Conservation (phyloP, 2,113 vertebrate genomes). For the Neogale vison region DNA sequence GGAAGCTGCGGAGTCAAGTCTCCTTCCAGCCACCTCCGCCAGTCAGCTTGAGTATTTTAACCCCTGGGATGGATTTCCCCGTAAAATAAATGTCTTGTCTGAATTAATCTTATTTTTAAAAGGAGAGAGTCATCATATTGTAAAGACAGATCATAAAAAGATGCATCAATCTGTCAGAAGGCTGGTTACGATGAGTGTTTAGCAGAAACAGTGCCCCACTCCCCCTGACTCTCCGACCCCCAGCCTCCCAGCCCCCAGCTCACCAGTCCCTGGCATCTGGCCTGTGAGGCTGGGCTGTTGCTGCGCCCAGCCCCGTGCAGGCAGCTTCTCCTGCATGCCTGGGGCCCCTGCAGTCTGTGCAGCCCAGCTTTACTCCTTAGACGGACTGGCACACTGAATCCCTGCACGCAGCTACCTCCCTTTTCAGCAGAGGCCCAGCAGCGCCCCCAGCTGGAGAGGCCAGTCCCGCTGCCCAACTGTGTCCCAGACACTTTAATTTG, state of each 20-base stretch:
- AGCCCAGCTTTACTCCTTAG: neutral
- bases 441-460: neutral
- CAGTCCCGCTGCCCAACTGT: neutral
- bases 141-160: slow-evolving; percentile 63
- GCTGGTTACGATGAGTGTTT: neutral
- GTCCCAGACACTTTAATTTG: neutral
- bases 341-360: neutral
- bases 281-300: neutral
- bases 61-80: slow-evolving; percentile 11
- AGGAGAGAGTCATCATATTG: slow-evolving; percentile 49
- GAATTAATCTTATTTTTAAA: slow-evolving; percentile 71
- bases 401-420: no score
- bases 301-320: no score
- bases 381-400: neutral
- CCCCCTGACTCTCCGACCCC: rapidly evolving
- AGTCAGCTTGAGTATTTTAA: neutral
- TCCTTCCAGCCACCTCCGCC: neutral
- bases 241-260: no score
- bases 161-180: slow-evolving; percentile 16
- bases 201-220: neutral
- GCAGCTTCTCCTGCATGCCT: rapidly evolving
- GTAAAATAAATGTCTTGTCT: slow-evolving; percentile 61
- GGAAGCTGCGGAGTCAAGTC: neutral
- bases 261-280: rapidly evolving
- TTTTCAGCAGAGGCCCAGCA: neutral